Base-by-base conservation (phyloP, 1,140 invertebrate genomes). In the Drosophila tani region DNA sequence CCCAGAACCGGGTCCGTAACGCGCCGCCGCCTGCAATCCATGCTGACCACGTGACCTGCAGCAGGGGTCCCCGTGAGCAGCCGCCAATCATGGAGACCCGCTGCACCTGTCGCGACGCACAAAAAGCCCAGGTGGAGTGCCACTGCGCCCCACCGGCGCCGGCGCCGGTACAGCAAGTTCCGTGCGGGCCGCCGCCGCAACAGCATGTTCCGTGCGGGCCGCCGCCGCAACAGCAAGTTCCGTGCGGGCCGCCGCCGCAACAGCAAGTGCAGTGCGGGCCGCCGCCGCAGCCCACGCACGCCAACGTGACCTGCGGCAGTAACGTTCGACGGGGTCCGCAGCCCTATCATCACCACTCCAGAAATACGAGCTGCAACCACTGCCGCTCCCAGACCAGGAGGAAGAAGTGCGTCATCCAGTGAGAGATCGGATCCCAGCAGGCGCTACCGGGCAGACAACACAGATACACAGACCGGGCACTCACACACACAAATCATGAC, bases 371-470 rank as follows among this genome's bases (percentile, higher is more conserved):
- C 15, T 79, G 80, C 27, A 40, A 21, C 5, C 81, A 79, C 51
- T 78, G 80, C 14, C 56, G 55, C 2, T n/a, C 38, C 19, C 19
- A 40, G 9, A n/a, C 7, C 2, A 65, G 24, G n/a, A 47, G 64
- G 29, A 82, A 82, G 40, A 79, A 65, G 19, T 82, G 80, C 41
- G 7, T 32, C 27, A 82, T 82, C 38, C 79, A 82, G 58, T 82
- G 14, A 78, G 24, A 3, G 24, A 32, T 35, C 9, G 17, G 5
- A 46, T 58, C 56, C 47, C 29, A 79, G 57, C 68, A 60, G 50
- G 77, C 27, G 50, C 55, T 64, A 70, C 64, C 17, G 2, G 45
- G 35, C 55, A 67, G 56, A 46, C 60, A 38, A 41, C 17, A 19
- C 55, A 17, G 21, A 56, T 27, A 53, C n/a, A 19, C 43, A n/a